Evolutionary conservation across 2,113 vertebrate species (phyloP), one percentile per base, ranked within the genome.

Genomic region (Sitta europaea): DNA sequence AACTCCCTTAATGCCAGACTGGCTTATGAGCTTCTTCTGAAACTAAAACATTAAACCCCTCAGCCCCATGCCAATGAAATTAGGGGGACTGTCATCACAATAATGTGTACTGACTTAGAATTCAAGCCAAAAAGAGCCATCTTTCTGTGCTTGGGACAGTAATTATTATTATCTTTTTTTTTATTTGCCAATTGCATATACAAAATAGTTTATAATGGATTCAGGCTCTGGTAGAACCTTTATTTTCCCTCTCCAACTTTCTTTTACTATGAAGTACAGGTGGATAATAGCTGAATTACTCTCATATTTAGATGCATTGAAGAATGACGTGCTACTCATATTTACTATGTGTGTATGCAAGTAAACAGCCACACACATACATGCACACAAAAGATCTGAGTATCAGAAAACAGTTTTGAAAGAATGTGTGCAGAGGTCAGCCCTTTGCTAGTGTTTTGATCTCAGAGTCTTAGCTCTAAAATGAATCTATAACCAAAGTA

Each of bases 381-480:
- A 47, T 18, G 25, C 14, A 25, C 14, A 31, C 8, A 51, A 9
- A 67, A 62, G 11, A 54, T 57, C 53, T 83, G 79, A 77, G 50
- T 97, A 97, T 96, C 96, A 95, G 95, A 65, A 85, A 77, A 45
- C 74, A 73, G 53, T 75, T 96, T 96, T 95, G 83, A 97, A 88
- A 95, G 66, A 77, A 73, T 97, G 94, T 97, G 90, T 38, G 71
- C 78, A 82, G 94, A 96, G 73, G 62, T 95, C 75, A 94, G 43
- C 87, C 80, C 23, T 87, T 78, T 88, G 28, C 68, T 84, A 68
- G 35, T 91, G 74, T 93, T 97, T 98, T 98, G 97, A 98, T 98
- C 90, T 97, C 79, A 42, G 47, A 43, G 22, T 65, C 71, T 96
- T 91, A 90, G 77, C 86, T 93, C 94, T 87, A 91, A 87, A 90